Percentiles rank a stretch among this genome's conserved stretches.
phyloP scores from a whole-genome alignment of 1,140 invertebrate species.

The Diachasmimorpha longicaudata region DNA sequence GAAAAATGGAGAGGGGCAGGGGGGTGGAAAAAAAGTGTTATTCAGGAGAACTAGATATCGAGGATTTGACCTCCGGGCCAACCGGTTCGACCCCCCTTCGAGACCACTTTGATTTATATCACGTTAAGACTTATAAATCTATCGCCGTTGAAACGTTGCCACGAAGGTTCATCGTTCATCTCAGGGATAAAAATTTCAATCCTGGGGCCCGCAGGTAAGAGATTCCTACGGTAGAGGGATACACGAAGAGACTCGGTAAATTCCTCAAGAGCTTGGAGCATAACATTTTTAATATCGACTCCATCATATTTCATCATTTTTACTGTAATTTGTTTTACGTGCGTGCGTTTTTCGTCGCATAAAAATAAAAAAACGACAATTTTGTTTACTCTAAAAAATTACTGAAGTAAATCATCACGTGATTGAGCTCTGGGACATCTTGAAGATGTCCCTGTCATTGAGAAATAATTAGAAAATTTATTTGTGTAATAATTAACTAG shows the following conservation, averaged over 20 bases:
- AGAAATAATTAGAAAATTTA: too few species aligned
- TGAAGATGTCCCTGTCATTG: too few species aligned
- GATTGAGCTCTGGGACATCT: too few species aligned
- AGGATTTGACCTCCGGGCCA: background rate
- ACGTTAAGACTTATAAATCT: conserved; percentile 9
- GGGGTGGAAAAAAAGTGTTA: background rate
- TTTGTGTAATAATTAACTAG: too few species aligned
- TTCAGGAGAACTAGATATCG: conserved; percentile 2
- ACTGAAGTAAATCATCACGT: too few species aligned
- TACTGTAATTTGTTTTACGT: conserved; percentile 42
- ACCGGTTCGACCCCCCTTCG: conserved; percentile 12
- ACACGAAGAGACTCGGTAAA: background rate
- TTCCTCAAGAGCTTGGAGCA: background rate
- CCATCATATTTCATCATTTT: conserved; percentile 7
- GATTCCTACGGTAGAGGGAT: conserved; percentile 2
- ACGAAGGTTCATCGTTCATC: conserved; percentile 2
- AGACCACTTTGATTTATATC: conserved; percentile 7
- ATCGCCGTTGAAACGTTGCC: background rate
- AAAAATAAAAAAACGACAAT: background rate
- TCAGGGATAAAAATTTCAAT: background rate
- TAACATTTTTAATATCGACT: background rate
- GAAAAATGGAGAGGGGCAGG: background rate
- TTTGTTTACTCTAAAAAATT: too few species aligned
- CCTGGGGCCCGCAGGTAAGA: background rate
- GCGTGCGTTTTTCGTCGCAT: conserved; percentile 16